Percentiles rank a stretch among this genome's conserved stretches.
phyloP scores from a whole-genome alignment of 2,888 invertebrate species.

The Carcina quercana region DNA sequence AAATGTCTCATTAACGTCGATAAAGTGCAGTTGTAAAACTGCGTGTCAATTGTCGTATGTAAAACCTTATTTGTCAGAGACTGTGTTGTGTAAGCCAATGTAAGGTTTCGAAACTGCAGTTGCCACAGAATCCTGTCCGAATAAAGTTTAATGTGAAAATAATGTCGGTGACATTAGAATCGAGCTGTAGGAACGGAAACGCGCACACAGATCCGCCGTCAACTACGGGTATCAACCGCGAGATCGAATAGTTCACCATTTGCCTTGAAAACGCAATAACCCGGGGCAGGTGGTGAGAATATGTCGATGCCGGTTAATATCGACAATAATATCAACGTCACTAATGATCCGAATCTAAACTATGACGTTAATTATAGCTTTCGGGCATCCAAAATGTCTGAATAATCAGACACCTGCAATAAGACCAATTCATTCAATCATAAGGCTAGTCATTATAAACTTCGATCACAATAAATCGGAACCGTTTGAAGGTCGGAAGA shows the following conservation, averaged over 20 bases:
- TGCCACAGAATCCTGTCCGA: too few species aligned
- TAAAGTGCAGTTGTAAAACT: too few species aligned
- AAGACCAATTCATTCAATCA: too few species aligned
- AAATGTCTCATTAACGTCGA: too few species aligned
- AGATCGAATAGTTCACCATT: constrained; percentile 38
- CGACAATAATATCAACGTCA: neutral
- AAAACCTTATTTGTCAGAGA: too few species aligned
- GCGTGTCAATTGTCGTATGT: too few species aligned
- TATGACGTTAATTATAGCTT: constrained; percentile 24
- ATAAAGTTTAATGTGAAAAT: neutral
- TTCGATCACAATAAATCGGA: constrained; percentile 31
- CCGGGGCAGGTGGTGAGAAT: constrained; percentile 14
- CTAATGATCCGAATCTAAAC: neutral
- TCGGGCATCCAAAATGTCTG: constrained; percentile 18
- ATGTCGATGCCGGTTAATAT: neutral
- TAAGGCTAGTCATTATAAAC: neutral
- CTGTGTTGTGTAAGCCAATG: too few species aligned
- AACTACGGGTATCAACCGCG: constrained; percentile 34
- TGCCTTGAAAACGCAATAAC: constrained; percentile 22
- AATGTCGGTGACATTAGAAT: neutral
- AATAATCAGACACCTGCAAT: constrained; percentile 22
- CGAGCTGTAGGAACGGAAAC: constrained; percentile 32
- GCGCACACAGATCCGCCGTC: constrained; percentile 31
- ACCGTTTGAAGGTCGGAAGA: constrained; percentile 20
- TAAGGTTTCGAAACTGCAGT: too few species aligned